Evolutionary conservation across 2,113 vertebrate species (phyloP).

Genomic region (Gadus chalcogrammus): DNA sequence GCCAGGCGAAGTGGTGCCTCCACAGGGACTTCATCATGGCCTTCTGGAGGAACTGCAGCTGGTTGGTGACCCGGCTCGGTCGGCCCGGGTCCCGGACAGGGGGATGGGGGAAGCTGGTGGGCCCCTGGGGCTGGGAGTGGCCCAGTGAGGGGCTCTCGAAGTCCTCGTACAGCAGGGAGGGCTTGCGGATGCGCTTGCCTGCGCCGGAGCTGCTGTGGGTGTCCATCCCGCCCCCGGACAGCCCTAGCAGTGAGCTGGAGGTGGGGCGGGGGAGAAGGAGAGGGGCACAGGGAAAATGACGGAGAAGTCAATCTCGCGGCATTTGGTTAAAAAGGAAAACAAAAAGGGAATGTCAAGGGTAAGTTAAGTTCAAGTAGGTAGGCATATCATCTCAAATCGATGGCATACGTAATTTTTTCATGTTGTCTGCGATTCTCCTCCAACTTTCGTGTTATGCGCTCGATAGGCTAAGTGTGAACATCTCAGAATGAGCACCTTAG

Average conservation of each 20-base stretch:
- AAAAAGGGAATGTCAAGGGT: no score
- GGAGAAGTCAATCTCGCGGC: background rate
- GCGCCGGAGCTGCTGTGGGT: constrained; percentile 64
- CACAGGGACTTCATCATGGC: constrained; percentile 87
- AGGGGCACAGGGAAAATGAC: background rate
- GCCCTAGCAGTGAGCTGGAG: constrained; percentile 61
- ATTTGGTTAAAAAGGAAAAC: no score
- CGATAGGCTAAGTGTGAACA: no score
- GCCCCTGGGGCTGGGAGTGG: constrained; percentile 59
- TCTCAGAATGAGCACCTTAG: no score
- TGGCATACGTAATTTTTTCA: no score
- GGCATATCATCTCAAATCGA: no score
- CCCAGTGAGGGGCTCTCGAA: constrained; percentile 88
- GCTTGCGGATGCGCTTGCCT: constrained; percentile 90
- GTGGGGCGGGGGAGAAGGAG: background rate
- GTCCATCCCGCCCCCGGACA: constrained; percentile 62
- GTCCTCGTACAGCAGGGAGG: constrained; percentile 88
- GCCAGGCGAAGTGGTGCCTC: constrained; percentile 95
- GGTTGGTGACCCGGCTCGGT: constrained; percentile 84
- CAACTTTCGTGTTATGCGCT: no score
- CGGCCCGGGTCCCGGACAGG: constrained; percentile 81
- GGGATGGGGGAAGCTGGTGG: constrained; percentile 61
- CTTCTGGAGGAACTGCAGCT: constrained; percentile 90
- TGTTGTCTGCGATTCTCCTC: no score
- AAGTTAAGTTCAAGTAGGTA: no score